Base-by-base conservation (phyloP, 2,113 vertebrate species). In the Pollimyrus isidori region DNA sequence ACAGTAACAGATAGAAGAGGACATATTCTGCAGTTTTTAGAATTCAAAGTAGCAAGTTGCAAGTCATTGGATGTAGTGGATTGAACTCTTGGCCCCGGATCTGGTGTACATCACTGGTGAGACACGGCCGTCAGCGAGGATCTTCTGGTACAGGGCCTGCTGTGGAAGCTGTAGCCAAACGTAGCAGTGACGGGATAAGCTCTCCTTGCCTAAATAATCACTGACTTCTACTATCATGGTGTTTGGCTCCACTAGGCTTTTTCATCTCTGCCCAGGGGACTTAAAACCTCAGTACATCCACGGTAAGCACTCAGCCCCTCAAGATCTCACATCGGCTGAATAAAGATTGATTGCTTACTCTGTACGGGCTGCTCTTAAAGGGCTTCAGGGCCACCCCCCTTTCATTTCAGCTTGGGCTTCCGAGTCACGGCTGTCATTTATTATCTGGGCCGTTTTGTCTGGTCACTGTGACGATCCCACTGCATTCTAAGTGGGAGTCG, bases 241-340 rank as follows among this genome's bases (percentile, higher is more conserved):
- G 42, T 48, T 80, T 86, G 83, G 45, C 23, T 86, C n/a, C 83
- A 86, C 48, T 85, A 85, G 69, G 48, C 80, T 52, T 50, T 89
- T 90, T 90, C 48, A 19, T 48, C 65, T 87, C 86, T 84, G 15
- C 53, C 76, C 19, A 39, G 21, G 35, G 50, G 45, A 88, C 62
- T 91, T 90, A 93, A 91, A 88, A 89, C 90, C 89, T 92, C 7
- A 62, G 58, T 56, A 35, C 53, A 52, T 53, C 86, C 53, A 23
- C n/a, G 90, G 93, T 89, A 93, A 92, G 93, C 93, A 93, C 91
- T 93, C 91, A 90, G 92, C 93, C 93, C 90, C 91, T 87, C 56
- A 84, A 17, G 89, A 89, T 83, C 45, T 56, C 76, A 89, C 49
- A 76, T 83, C 52, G 76, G 56, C 62, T 19, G 35, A 46, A 94